A percentile compares a stretch with the other conserved stretches of the same genome.
These are phyloP conservation scores for Scaptomyza polygonia DNA, from an alignment of 2,888 invertebrate genomes.

Conservation along the genomic window DNA sequence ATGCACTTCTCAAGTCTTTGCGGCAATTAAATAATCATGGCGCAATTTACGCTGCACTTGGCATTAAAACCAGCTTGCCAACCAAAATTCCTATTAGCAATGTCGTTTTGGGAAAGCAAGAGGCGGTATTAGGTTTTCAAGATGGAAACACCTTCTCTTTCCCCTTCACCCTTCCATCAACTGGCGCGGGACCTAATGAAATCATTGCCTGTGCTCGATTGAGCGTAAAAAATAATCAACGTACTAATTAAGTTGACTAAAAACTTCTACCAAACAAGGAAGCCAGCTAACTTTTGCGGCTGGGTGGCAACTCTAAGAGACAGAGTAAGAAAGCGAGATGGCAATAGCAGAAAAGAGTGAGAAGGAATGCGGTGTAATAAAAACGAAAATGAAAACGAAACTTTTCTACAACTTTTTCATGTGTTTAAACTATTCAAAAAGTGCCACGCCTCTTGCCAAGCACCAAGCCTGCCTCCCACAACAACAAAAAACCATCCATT, in stretches of 20 bases:
- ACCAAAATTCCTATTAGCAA: constrained; percentile 22
- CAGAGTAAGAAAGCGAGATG: neutral
- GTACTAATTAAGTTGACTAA: constrained; percentile 76
- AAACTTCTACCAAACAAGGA: constrained; percentile 40
- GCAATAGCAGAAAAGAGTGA: neutral
- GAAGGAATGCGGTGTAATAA: constrained; percentile 16
- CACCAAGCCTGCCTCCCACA: constrained; percentile 12
- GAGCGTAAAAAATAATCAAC: constrained; percentile 76
- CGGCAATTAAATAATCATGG: constrained; percentile 77
- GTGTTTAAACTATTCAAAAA: constrained; percentile 58
- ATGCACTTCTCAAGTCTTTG: constrained; percentile 23
- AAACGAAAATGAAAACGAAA: constrained; percentile 28
- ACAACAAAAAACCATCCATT: constrained; percentile 29
- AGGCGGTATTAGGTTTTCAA: too few species aligned
- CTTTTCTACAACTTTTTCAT: constrained; percentile 53
- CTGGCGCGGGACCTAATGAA: constrained; percentile 53
- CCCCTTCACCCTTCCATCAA: neutral
- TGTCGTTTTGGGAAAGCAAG: constrained; percentile 3
- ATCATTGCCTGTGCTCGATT: constrained; percentile 72
- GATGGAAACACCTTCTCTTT: neutral
- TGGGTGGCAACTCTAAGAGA: constrained; percentile 34
- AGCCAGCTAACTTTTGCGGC: constrained; percentile 36
- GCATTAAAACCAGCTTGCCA: constrained; percentile 14
- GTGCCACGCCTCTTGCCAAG: constrained; percentile 21
- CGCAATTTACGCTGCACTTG: constrained; percentile 64